These are phyloP conservation scores for Thomomys bottae DNA, from an alignment of 2,113 vertebrate species.

Conservation along the genomic window DNA sequence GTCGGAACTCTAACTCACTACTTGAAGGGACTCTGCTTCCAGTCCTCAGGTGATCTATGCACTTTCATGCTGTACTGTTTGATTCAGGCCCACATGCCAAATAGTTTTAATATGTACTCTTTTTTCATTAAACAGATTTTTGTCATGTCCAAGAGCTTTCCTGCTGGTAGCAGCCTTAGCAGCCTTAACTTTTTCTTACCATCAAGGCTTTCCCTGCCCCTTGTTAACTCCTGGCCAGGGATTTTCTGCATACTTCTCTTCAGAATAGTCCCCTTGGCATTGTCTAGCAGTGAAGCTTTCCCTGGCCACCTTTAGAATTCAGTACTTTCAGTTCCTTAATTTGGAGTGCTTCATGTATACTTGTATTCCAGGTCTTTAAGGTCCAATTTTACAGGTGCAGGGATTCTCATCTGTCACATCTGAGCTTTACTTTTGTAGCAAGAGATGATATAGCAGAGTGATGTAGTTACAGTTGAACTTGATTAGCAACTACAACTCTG, in stretches of 20 bases:
- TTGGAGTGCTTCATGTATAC: slow-evolving; percentile 31
- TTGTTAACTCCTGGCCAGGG: slow-evolving; percentile 60
- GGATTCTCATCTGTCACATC: slow-evolving; percentile 41
- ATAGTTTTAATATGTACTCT: slow-evolving; percentile 72
- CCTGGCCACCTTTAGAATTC: slow-evolving; percentile 49
- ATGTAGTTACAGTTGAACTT: background rate
- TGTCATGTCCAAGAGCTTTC: slow-evolving; percentile 68
- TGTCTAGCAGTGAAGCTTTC: slow-evolving; percentile 28
- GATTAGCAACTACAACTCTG: slow-evolving; percentile 36
- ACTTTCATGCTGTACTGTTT: slow-evolving; percentile 74
- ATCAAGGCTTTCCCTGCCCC: slow-evolving; percentile 65
- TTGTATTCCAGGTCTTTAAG: slow-evolving; percentile 48
- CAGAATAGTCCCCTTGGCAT: slow-evolving; percentile 35
- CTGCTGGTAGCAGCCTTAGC: slow-evolving; percentile 53
- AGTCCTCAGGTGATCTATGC: slow-evolving; percentile 76
- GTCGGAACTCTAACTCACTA: slow-evolving; percentile 79
- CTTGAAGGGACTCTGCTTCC: slow-evolving; percentile 76
- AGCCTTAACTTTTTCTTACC: slow-evolving; percentile 67
- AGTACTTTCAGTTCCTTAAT: slow-evolving; percentile 38
- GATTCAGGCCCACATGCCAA: slow-evolving; percentile 66
- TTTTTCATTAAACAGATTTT: slow-evolving; percentile 72
- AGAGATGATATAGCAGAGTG: slow-evolving; percentile 30
- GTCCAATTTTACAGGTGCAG: slow-evolving; percentile 34
- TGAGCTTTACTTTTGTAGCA: slow-evolving; percentile 32
- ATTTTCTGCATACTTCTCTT: slow-evolving; percentile 66